Percentiles rank a stretch among this genome's conserved stretches.
These are phyloP conservation scores for Leptopilina syphax DNA, from an alignment of 2,888 invertebrate genomes.

Conservation along the genomic window DNA sequence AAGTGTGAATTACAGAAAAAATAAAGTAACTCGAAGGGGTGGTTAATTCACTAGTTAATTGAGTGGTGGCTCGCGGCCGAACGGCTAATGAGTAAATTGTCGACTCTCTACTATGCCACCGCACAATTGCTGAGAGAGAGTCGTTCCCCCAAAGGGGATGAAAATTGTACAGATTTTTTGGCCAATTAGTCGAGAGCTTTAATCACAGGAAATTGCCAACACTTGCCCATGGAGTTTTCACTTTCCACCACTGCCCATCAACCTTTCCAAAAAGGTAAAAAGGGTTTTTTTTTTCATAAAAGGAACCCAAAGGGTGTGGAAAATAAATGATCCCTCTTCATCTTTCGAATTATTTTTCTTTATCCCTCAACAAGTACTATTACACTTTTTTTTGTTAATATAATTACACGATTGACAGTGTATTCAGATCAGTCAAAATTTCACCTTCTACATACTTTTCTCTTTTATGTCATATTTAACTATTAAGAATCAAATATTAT, in stretches of 20 bases:
- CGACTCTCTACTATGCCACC: slow-evolving; percentile 56
- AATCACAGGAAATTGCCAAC: slow-evolving; percentile 40
- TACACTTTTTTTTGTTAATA: too few relatives aligned
- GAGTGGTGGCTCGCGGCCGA: slow-evolving; percentile 68
- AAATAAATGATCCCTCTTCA: neutral
- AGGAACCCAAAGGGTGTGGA: neutral
- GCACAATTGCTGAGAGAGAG: slow-evolving; percentile 45
- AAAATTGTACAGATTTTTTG: slow-evolving; percentile 68
- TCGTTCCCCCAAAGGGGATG: slow-evolving; percentile 47
- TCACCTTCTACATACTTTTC: too few relatives aligned
- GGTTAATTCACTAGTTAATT: slow-evolving; percentile 71
- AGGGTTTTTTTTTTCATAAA: neutral
- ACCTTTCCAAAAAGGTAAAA: slow-evolving; percentile 2
- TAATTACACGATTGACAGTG: too few relatives aligned
- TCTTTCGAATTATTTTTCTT: neutral
- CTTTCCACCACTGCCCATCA: slow-evolving; percentile 28
- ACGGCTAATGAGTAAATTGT: slow-evolving; percentile 74
- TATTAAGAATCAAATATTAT: too few relatives aligned
- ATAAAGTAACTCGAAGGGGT: slow-evolving; percentile 58
- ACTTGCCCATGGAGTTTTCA: slow-evolving; percentile 35
- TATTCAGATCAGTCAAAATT: too few relatives aligned
- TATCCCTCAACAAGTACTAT: too few relatives aligned
- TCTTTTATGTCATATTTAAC: too few relatives aligned
- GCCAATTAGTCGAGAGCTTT: slow-evolving; percentile 62
- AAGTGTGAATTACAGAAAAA: slow-evolving; percentile 63